Evolutionary conservation across 2,888 invertebrate genomes (phyloP).

Genomic region (Pantelozetes paolii): DNA sequence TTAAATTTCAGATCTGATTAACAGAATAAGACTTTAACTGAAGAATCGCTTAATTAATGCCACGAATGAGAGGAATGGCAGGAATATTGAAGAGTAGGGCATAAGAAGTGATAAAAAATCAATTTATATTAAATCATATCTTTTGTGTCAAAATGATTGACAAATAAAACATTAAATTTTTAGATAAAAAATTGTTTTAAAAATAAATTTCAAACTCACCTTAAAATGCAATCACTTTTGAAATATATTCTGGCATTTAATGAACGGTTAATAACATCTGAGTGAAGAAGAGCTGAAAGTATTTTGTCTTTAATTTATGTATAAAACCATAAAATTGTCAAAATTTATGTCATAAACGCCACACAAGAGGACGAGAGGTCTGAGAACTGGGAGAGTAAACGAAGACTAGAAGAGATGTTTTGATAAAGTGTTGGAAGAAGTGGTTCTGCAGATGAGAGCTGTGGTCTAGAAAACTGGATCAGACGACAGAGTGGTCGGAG

Average conservation of each 20-base stretch:
- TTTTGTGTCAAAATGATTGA: too few relatives aligned
- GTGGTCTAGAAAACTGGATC: slow-evolving; percentile 3
- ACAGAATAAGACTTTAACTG: not conserved
- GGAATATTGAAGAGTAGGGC: not conserved
- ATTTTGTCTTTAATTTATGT: not conserved
- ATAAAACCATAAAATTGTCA: slow-evolving; percentile 3
- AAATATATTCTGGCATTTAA: not conserved
- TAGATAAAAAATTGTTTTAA: not conserved
- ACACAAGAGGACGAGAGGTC: slow-evolving; percentile 5
- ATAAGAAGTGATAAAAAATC: not conserved
- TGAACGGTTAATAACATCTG: not conserved
- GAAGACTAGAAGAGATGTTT: slow-evolving; percentile 22
- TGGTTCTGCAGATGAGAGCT: not conserved
- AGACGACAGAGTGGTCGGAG: not conserved
- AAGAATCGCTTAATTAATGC: not conserved
- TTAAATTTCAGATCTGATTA: not conserved
- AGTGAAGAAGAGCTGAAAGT: not conserved
- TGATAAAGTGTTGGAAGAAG: slow-evolving; percentile 19
- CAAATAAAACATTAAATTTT: not conserved
- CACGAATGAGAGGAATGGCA: not conserved
- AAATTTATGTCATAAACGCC: slow-evolving; percentile 20
- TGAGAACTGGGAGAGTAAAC: not conserved
- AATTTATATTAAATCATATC: not conserved
- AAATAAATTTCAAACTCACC: slow-evolving; percentile 2
- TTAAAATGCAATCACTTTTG: not conserved